phyloP scores from a whole-genome alignment of 37 sponge, comb jelly and placozoan genomes.

The Lycopodina hypogea region DNA sequence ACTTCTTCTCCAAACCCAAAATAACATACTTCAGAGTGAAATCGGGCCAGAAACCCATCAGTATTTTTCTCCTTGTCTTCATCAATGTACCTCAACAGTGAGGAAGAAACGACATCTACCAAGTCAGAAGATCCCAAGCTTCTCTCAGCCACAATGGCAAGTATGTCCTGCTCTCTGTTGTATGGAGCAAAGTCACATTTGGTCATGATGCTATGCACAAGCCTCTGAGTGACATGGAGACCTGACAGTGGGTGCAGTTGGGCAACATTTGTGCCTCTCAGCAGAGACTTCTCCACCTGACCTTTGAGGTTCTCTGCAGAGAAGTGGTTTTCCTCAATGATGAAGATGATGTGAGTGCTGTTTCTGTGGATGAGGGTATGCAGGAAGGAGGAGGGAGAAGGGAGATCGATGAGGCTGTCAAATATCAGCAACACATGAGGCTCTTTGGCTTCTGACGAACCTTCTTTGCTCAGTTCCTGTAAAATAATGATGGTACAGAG shows the following conservation, averaged over 20 bases:
- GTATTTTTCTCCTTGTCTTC: neutral
- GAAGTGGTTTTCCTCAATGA: neutral
- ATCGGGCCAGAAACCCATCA: slow-evolving; percentile 7
- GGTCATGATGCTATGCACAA: slow-evolving; percentile 35
- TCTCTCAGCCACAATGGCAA: slow-evolving; percentile 25
- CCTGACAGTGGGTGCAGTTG: slow-evolving; percentile 19
- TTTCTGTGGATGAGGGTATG: neutral
- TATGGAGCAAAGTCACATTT: slow-evolving; percentile 23
- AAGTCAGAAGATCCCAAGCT: slow-evolving; percentile 32
- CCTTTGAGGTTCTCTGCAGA: slow-evolving; percentile 17
- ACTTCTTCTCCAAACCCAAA: neutral
- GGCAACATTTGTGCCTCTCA: slow-evolving; percentile 9
- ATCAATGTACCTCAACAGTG: slow-evolving; percentile 10
- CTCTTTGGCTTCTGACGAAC: neutral
- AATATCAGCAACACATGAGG: slow-evolving; percentile 25
- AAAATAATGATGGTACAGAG: no score
- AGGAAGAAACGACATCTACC: slow-evolving; percentile 20
- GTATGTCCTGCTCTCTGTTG: slow-evolving; percentile 45
- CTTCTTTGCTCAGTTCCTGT: neutral
- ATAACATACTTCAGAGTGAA: neutral
- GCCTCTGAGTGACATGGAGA: slow-evolving; percentile 48
- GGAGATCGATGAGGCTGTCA: slow-evolving; percentile 17
- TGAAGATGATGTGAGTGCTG: slow-evolving; percentile 40
- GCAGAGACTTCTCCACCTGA: slow-evolving; percentile 14
- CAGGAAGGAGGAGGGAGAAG: neutral